These are phyloP conservation scores for Thinocorus orbignyianus DNA, from an alignment of 2,113 vertebrate genomes.

Conservation along the genomic window DNA sequence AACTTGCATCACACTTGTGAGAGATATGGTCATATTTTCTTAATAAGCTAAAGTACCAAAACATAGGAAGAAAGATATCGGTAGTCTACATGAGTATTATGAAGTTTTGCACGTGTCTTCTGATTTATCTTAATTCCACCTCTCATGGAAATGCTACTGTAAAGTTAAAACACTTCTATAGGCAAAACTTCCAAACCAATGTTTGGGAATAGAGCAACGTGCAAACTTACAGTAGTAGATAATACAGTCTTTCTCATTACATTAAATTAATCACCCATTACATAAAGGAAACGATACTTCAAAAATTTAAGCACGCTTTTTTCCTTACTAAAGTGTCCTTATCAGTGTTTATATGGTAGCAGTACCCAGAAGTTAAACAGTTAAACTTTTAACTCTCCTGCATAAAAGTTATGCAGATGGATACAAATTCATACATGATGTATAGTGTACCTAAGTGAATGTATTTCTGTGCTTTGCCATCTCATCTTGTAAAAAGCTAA, in stretches of 20 bases:
- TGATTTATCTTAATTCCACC: neutral
- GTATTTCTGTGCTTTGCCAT: neutral
- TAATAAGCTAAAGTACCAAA: neutral
- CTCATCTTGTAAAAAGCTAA: neutral
- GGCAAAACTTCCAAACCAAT: neutral
- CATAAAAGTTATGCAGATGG: neutral
- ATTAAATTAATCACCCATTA: neutral
- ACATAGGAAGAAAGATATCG: neutral
- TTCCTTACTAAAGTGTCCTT: neutral
- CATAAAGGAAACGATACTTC: neutral
- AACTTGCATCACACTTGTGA: neutral
- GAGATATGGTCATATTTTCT: neutral
- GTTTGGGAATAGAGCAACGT: neutral
- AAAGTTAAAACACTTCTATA: neutral
- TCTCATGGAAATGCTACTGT: neutral
- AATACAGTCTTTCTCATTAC: neutral
- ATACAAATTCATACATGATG: neutral
- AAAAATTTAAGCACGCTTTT: neutral
- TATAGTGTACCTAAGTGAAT: too few species aligned
- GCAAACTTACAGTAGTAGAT: neutral
- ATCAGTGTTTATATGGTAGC: neutral
- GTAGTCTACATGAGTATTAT: rapidly evolving
- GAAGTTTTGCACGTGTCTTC: neutral
- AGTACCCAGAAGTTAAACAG: neutral
- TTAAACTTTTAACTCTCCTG: neutral